Conservation (phyloP, 2,888 invertebrate genomes). For the Polietes domitor region DNA sequence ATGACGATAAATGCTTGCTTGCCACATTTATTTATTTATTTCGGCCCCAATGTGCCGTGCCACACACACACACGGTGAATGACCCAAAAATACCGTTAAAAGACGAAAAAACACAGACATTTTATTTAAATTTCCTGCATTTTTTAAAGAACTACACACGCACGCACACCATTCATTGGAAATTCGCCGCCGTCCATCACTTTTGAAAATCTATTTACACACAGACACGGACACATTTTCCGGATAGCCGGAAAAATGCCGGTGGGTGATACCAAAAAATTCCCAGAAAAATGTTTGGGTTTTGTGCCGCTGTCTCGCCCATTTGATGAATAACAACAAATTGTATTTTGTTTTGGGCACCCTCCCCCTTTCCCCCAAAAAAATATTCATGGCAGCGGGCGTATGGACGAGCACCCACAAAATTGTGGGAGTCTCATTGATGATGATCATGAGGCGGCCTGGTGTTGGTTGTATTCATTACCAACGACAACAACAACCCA, state of each 20-base stretch:
- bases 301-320: neutral
- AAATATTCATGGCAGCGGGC: neutral
- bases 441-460: neutral
- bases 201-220: neutral
- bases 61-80: too few relatives aligned
- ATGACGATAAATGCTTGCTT: too few relatives aligned
- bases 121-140: conserved; percentile 57
- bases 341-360: conserved; percentile 1
- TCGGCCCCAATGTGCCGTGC: conserved; percentile 5
- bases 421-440: conserved; percentile 1
- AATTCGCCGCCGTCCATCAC: neutral
- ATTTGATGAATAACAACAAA: neutral
- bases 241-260: neutral
- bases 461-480: neutral
- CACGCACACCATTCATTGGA: neutral
- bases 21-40: neutral
- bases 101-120: neutral
- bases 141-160: neutral
- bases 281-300: neutral
- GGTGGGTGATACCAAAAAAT: conserved; percentile 1
- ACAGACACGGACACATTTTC: neutral
- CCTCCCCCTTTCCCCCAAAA: too few relatives aligned
- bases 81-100: conserved; percentile 52
- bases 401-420: conserved; percentile 1
- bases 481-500: neutral